Base-by-base conservation (phyloP, 1,140 invertebrate genomes). In the Globodera ellingtonae region DNA sequence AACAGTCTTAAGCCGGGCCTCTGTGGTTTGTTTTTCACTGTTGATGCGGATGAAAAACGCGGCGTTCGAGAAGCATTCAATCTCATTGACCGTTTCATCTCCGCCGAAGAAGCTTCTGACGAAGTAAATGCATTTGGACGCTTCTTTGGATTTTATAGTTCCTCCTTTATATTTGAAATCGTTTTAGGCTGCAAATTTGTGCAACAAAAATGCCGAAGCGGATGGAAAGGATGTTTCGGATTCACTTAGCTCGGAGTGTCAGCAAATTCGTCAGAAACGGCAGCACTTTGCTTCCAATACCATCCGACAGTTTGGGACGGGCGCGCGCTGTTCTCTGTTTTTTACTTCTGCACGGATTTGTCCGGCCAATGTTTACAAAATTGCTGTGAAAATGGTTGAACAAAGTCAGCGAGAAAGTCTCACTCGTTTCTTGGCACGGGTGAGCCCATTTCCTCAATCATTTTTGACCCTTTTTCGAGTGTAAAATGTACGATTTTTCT, bases 391-490 rank as follows among this genome's bases (percentile, higher is more conserved):
- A 9, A 77, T 77, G 62, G 75, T 67, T 4, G 69, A 77, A 8
- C 48, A 67, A 24, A 44, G 75, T 21, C 62, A 46, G 50, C n/a
- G 35, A 48, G 62, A 77, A 44, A 62, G 50, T 9, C 75, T 50
- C 46, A 77, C 75, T 10, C 75, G 75, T 67, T 77, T 77, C 69
- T 47, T 77, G 75, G 75, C 75, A 9, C 52, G 65, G 75, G 75
- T 77, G 8, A 7, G 67, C 46, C 21, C 4, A 4, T 10, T 70
- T 35, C 6, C 13, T 7, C 2, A 70, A 70, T 35, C 6, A 44
- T 69, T 9, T 8, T 44, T 70, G 67, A 13, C 10, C 24, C 8
- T 5, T 47, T 70, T 70, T 70, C 21, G 59, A 21, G 13, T 48
- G n/a, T 15, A 13, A 73, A 24, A 65, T 75, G 47, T 24, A 4